A percentile compares a stretch with the other conserved stretches of the same genome.
Conservation (phyloP, 2,113 vertebrate genomes). For the Paramormyrops kingsleyae region DNA sequence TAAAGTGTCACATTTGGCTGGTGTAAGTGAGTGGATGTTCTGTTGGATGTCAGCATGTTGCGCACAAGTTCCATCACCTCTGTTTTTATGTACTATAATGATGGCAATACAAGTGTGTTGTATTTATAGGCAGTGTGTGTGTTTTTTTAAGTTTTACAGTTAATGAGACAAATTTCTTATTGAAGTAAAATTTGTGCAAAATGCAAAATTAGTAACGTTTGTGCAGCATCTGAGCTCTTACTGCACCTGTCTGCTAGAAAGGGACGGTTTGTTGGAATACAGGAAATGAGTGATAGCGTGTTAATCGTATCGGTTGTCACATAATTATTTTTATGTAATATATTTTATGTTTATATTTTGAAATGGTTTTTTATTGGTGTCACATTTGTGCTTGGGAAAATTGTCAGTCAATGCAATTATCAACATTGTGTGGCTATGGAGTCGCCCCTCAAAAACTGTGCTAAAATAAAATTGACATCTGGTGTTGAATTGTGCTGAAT, state of each 20-base stretch:
- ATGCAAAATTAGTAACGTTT: neutral
- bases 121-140: neutral
- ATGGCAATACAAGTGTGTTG: slow-evolving; percentile 5
- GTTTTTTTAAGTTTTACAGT: neutral
- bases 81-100: neutral
- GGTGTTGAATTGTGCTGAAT: neutral
- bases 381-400: neutral
- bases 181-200: neutral
- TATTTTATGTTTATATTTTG: neutral
- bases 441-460: neutral
- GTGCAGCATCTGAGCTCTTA: neutral
- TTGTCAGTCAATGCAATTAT: neutral
- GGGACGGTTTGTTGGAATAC: neutral
- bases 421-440: neutral
- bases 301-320: neutral
- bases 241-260: neutral
- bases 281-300: neutral
- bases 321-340: neutral
- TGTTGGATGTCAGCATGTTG: neutral
- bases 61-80: neutral
- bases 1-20: neutral
- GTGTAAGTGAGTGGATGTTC: neutral
- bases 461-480: neutral
- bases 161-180: neutral
- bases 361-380: neutral